Evolutionary conservation across 2,797 vertebrate genomes (phyloP).

Genomic region (Pogoniulus pusillus): DNA sequence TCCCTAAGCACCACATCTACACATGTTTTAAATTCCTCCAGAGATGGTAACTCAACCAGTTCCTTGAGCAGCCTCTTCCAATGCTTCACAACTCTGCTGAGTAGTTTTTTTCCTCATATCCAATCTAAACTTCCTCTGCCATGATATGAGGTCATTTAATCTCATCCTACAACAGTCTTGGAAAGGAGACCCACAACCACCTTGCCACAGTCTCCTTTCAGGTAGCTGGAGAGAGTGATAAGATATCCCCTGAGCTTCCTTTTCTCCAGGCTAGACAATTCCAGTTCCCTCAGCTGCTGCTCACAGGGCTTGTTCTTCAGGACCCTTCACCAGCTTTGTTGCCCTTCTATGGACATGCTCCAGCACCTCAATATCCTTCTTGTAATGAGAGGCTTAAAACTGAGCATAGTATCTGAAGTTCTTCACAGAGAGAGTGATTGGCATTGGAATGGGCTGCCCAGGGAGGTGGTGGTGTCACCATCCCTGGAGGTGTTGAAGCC

Average conservation of each 20-base stretch:
- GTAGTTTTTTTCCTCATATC: neutral
- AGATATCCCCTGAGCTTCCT: neutral
- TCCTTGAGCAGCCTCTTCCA: neutral
- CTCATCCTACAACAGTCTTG: rapidly evolving
- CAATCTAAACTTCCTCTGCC: neutral
- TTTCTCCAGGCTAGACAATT: neutral
- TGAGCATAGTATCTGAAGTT: rapidly evolving
- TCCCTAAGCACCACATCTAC: neutral
- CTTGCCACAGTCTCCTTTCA: neutral
- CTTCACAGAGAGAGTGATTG: no score
- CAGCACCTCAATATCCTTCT: neutral
- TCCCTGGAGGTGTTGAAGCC: no score
- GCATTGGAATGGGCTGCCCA: no score
- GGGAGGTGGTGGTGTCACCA: no score
- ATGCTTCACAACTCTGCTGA: neutral
- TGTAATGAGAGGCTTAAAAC: neutral
- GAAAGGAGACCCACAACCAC: neutral
- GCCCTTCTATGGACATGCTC: neutral
- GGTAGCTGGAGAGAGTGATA: rapidly evolving
- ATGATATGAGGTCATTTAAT: neutral
- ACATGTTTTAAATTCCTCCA: neutral
- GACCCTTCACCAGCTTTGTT: neutral
- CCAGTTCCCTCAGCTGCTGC: neutral
- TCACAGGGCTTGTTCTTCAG: neutral
- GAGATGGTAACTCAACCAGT: neutral